A percentile compares a stretch with the other conserved stretches of the same genome.
phyloP scores from a whole-genome alignment of 2,113 vertebrate species.

The Platysteira castanea region DNA sequence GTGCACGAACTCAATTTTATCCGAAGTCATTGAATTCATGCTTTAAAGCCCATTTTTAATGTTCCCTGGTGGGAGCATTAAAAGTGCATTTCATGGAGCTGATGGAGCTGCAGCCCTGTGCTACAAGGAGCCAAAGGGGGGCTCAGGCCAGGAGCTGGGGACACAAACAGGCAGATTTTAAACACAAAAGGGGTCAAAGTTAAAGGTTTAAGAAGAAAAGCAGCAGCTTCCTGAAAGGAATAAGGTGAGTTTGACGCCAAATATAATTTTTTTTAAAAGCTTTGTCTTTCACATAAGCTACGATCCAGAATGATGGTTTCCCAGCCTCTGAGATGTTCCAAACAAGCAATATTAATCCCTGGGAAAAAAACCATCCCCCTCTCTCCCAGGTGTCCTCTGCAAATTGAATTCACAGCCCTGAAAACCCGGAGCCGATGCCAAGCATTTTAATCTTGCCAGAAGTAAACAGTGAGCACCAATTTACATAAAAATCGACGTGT shows the following conservation, averaged over 20 bases:
- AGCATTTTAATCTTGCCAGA: neutral
- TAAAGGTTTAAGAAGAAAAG: neutral
- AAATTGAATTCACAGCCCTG: neutral
- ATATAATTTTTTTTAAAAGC: neutral
- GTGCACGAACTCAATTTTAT: rapidly evolving
- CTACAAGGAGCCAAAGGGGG: neutral
- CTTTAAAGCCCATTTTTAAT: neutral
- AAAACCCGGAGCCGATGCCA: neutral
- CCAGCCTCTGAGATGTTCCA: neutral
- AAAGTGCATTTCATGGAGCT: neutral
- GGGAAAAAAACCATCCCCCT: neutral
- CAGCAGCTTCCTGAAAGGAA: neutral
- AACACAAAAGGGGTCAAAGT: neutral
- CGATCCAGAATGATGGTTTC: neutral
- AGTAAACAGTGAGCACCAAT: neutral
- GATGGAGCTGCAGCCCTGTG: neutral
- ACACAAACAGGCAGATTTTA: neutral
- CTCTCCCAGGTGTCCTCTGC: neutral
- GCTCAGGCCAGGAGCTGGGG: neutral
- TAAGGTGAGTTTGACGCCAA: neutral
- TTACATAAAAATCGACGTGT: neutral
- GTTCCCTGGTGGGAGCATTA: neutral
- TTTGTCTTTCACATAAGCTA: neutral
- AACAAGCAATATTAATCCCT: neutral
- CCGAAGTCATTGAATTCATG: neutral